A percentile compares a stretch with the other conserved stretches of the same genome.
phyloP scores from a whole-genome alignment of 2,113 vertebrate species.

The Megaleporinus macrocephalus region DNA sequence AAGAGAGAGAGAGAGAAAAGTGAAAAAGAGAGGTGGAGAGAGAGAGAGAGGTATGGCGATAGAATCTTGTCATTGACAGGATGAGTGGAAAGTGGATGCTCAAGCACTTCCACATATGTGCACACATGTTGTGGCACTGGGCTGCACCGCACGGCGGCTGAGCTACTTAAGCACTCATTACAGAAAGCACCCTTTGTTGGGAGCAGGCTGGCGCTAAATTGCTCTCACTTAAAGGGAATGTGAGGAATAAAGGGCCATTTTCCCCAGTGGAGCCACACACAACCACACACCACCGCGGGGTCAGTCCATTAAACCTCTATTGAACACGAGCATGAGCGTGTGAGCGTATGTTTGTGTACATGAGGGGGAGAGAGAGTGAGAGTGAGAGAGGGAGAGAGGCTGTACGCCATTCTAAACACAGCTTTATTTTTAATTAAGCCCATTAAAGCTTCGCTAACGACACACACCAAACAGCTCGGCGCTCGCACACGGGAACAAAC shows the following conservation, averaged over 20 bases:
- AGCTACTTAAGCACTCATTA: slow-evolving; percentile 80
- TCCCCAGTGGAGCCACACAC: slow-evolving; percentile 72
- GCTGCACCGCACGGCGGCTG: neutral
- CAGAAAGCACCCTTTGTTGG: slow-evolving; percentile 86
- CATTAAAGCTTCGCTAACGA: slow-evolving; percentile 81
- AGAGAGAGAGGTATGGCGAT: slow-evolving; percentile 69
- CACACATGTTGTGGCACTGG: neutral
- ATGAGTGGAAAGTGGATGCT: slow-evolving; percentile 37
- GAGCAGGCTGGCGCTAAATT: slow-evolving; percentile 86
- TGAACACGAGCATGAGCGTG: slow-evolving; percentile 82
- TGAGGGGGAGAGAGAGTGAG: neutral
- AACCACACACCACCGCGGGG: slow-evolving; percentile 81
- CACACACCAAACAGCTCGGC: slow-evolving; percentile 73
- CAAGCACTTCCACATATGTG: slow-evolving; percentile 31
- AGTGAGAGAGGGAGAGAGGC: slow-evolving; percentile 70
- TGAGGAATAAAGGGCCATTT: slow-evolving; percentile 79
- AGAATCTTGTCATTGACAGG: neutral
- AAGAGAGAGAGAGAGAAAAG: too few species aligned
- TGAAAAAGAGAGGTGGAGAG: too few species aligned
- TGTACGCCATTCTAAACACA: slow-evolving; percentile 86
- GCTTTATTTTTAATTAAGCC: slow-evolving; percentile 91
- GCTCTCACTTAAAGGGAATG: slow-evolving; percentile 90
- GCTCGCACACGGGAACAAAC: slow-evolving; percentile 28
- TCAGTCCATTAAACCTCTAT: slow-evolving; percentile 92
- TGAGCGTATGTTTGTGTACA: slow-evolving; percentile 62